Base-by-base conservation (phyloP, 2,888 invertebrate genomes). In the Drepanosiphum platanoidis region DNA sequence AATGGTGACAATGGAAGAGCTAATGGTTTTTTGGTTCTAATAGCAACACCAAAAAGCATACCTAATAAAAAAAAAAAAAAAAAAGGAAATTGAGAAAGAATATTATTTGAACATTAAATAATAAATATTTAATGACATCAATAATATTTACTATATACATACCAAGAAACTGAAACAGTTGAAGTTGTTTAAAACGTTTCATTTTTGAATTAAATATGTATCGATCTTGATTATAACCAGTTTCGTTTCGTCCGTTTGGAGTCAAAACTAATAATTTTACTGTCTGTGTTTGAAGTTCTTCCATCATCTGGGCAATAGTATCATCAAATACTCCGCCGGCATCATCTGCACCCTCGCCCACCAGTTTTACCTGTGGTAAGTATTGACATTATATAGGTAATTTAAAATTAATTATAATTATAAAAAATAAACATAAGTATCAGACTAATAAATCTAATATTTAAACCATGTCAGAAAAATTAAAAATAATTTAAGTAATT, bases 321-420 rank as follows among this genome's bases (percentile, higher is more conserved):
- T 93, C 93, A 89, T 93, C 93, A 89, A 93, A 93, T 34, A 93
- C 93, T 5, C 93, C 93, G 0, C 93, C 93, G 3, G 93, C 93
- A 89, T 93, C 93, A 88, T 93, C 93, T 0, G 93, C 93, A 1
- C 93, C 93, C 89, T 93, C 93, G 0, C 93, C 93, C 11, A 93
- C 91, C 46, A 93, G 89, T 89, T 93, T 93, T n/a, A 92, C 91
- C 90, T 89, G 87, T 4, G 78, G 68, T 58, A 39, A 58, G 72
- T 58, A 36, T 36, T 36, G 11, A 42, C n/a, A 32, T 22, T 30
- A 61, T 3, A 15, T 15, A 66, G 27, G n/a, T 18, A 22, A 58
- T 36, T 30, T 66, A 66, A 18, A 36, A 36, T 36, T 1, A 34
- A 36, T 36, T 22, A 68, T 68, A 22, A 22, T 15, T 30, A 11